Evolutionary conservation across 2,113 vertebrate species (phyloP).

Genomic region (Pionites leucogaster): DNA sequence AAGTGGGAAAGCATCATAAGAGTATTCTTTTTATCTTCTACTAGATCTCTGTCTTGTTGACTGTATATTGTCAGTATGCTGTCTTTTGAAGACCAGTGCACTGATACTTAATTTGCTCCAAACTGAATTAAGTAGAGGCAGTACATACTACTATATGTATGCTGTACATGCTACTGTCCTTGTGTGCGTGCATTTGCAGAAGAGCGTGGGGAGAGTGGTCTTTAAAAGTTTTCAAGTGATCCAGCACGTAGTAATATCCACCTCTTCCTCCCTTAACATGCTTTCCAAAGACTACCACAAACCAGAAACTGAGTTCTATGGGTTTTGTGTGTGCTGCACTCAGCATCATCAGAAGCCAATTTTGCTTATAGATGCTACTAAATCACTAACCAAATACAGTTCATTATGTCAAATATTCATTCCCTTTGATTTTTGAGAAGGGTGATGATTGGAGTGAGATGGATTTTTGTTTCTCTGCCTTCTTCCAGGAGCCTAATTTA

Average conservation of each 20-base stretch:
- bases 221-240: slow-evolving; percentile 14
- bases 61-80: background rate
- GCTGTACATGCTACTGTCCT: background rate
- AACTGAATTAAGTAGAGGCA: background rate
- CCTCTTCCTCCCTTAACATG: background rate
- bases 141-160: background rate
- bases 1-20: background rate
- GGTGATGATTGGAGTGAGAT: background rate
- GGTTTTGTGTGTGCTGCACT: background rate
- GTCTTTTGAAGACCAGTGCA: background rate
- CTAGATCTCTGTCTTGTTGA: background rate
- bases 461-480: background rate
- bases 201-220: background rate
- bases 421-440: background rate
- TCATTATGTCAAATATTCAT: background rate
- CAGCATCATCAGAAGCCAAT: background rate
- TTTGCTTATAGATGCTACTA: background rate
- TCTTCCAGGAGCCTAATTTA: background rate
- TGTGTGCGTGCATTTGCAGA: rapidly evolving
- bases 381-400: background rate
- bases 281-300: background rate
- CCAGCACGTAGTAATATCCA: background rate
- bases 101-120: background rate
- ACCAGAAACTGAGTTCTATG: background rate
- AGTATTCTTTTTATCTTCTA: slow-evolving; percentile 1